Conservation (phyloP, 2,888 invertebrate species). For the Drosophila affinis region DNA sequence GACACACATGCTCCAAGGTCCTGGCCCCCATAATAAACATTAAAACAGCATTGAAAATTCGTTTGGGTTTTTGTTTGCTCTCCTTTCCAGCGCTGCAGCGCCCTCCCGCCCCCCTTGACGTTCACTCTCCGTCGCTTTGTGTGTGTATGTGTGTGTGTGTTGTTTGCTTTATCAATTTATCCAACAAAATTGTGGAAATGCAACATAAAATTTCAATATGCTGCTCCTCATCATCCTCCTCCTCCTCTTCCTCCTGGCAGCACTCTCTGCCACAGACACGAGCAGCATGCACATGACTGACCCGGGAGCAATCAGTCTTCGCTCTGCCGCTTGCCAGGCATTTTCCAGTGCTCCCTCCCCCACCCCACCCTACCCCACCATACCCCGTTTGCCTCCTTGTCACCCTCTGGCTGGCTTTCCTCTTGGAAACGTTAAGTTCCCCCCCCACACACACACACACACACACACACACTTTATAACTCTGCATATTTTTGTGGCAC, state of each 20-base stretch:
- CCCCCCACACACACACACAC: too few relatives aligned
- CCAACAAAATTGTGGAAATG: slow-evolving; percentile 38
- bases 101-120: neutral
- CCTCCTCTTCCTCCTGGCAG: neutral
- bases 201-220: slow-evolving; percentile 48
- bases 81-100: slow-evolving; percentile 8
- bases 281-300: slow-evolving; percentile 9
- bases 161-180: slow-evolving; percentile 47
- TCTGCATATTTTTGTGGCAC: slow-evolving; percentile 2
- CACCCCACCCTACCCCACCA: too few relatives aligned
- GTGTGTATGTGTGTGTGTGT: slow-evolving; percentile 3
- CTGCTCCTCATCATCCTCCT: slow-evolving; percentile 9
- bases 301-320: slow-evolving; percentile 29
- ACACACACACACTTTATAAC: neutral
- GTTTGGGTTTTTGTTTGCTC: slow-evolving; percentile 48
- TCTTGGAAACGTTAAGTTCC: neutral
- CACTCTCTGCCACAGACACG: neutral
- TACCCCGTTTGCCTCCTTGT: neutral
- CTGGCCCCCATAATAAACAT: slow-evolving; percentile 54
- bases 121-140: neutral
- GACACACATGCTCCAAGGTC: slow-evolving; percentile 15
- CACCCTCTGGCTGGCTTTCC: neutral
- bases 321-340: slow-evolving; percentile 1
- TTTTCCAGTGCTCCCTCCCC: neutral
- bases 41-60: slow-evolving; percentile 72